Base-by-base conservation (phyloP, 2,113 vertebrate species). In the Chrysochloris asiatica region DNA sequence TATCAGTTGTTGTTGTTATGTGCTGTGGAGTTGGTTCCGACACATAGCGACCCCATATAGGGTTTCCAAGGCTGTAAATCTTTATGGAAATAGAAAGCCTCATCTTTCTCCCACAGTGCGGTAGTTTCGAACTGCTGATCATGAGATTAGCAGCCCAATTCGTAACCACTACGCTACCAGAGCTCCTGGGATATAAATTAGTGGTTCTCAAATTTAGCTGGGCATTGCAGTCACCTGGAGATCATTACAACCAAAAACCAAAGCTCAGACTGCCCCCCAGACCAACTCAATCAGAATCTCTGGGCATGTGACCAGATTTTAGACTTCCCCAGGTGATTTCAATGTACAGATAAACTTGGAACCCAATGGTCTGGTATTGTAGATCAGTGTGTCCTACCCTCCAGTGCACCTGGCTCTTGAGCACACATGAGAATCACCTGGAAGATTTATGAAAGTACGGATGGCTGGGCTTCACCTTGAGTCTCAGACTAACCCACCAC, bases 291-390 rank as follows among this genome's bases (percentile, higher is more conserved):
- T 21, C 80, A 79, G 72, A 71, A 67, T 78, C 52, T 73, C 83
- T 48, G 30, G 36, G 56, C 75, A 59, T 43, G n/a, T 72, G 67
- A 91, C 82, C 43, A 50, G 73, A 83, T 92, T 89, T 79, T 83
- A 73, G 78, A 85, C 8, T 61, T 90, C 28, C 26, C 38, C 28
- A 30, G 78, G 54, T 65, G 75, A 92, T 36, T 41, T 3, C 38
- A 83, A 7, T 3, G 48, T 61, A n/a, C 24, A 71, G 47, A 36
- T 30, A 28, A 36, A 2, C 33, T 28, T 38, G 67, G 73, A 61
- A 87, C 67, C 38, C 59, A 86, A 2, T 16, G 47, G 9, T 0
- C 11, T 21, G 43, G 21, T 36, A n/a, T 38, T 80, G 47, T 0
- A 22, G 54, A 10, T 12, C 3, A 28, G 28, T 0, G 4, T 0